Evolutionary conservation across 1,140 invertebrate genomes (phyloP).

Genomic region (Mamestra configurata): DNA sequence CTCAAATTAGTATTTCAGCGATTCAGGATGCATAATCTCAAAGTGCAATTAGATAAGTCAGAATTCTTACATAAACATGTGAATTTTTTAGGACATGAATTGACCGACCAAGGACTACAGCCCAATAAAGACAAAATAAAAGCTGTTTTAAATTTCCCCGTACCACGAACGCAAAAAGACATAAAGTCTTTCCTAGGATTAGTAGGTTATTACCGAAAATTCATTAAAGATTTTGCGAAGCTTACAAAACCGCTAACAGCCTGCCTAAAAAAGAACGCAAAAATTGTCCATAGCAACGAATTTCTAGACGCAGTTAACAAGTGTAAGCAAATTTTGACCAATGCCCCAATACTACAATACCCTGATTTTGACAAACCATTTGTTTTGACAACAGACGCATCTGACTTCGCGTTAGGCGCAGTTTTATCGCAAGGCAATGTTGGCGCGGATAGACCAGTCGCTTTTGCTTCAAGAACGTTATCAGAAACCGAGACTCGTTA

Average conservation of each 20-base stretch:
- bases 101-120: slow-evolving; percentile 61
- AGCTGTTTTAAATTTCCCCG: background rate
- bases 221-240: background rate
- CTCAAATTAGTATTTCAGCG: slow-evolving; percentile 69
- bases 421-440: background rate
- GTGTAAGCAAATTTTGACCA: background rate
- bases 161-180: background rate
- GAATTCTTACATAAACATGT: slow-evolving; percentile 60
- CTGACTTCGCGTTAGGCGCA: background rate
- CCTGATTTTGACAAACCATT: background rate
- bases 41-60: slow-evolving; percentile 78
- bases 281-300: no score
- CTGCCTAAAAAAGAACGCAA: slow-evolving; percentile 37
- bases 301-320: background rate
- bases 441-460: background rate
- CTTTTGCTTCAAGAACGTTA: background rate
- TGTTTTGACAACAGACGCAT: background rate
- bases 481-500: background rate
- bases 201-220: slow-evolving; percentile 12
- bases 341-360: background rate
- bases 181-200: slow-evolving; percentile 5
- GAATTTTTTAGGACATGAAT: slow-evolving; percentile 56
- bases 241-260: slow-evolving; percentile 25
- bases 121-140: slow-evolving; percentile 53
- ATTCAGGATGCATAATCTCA: slow-evolving; percentile 68